phyloP scores from a whole-genome alignment of 2,888 invertebrate species.

The Isoperla grammatica region DNA sequence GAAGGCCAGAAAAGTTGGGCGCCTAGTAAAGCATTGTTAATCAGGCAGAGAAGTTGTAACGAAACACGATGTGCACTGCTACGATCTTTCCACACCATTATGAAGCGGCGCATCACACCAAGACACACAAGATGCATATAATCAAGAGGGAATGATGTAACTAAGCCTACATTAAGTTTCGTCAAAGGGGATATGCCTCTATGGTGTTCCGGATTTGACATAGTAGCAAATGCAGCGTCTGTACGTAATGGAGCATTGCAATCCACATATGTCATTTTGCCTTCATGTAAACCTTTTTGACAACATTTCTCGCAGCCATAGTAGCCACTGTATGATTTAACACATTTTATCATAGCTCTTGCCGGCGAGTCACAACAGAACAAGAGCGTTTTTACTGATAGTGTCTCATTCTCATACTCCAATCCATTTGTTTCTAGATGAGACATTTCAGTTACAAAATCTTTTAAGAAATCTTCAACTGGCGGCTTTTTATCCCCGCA shows the following conservation, averaged over 20 bases:
- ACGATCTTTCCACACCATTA: slow-evolving; percentile 25
- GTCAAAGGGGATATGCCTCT: slow-evolving; percentile 8
- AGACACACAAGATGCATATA: no score
- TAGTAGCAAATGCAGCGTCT: neutral
- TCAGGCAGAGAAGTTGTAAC: neutral
- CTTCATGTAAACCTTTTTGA: neutral
- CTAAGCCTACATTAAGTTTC: slow-evolving; percentile 20
- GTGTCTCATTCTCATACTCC: neutral
- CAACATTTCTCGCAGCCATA: slow-evolving; percentile 25
- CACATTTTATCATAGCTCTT: slow-evolving; percentile 16
- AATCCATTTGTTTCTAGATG: neutral
- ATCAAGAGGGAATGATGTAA: slow-evolving; percentile 23
- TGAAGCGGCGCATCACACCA: slow-evolving; percentile 22
- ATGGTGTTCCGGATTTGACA: neutral
- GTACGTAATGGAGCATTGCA: neutral
- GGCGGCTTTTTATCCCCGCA: no score
- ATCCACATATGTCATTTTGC: slow-evolving; percentile 1
- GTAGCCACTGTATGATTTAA: slow-evolving; percentile 23
- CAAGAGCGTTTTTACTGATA: slow-evolving; percentile 4
- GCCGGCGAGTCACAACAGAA: slow-evolving; percentile 25
- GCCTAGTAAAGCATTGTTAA: neutral
- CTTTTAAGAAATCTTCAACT: no score
- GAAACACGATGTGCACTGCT: slow-evolving; percentile 5
- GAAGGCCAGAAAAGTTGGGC: neutral
- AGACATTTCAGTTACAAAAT: no score